Evolutionary conservation across 2,797 vertebrate genomes (phyloP).

Genomic region (Psittacula echo): DNA sequence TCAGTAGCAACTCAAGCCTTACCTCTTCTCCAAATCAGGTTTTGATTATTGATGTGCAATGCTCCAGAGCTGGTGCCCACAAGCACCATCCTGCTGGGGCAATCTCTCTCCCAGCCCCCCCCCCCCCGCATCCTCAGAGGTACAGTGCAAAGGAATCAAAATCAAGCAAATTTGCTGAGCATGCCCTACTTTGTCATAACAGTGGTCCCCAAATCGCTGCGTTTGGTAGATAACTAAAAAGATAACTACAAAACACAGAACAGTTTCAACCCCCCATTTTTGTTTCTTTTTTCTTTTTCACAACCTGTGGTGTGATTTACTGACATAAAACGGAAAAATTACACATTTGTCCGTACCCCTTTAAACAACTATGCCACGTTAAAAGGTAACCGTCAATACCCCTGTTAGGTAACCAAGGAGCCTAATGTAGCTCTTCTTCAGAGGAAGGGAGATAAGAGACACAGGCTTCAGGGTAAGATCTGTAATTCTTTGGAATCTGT

Average conservation of each 20-base stretch:
- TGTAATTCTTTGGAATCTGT: background rate
- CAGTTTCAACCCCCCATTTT: background rate
- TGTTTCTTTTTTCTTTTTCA: background rate
- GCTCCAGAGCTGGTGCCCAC: background rate
- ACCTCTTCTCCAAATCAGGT: background rate
- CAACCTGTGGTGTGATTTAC: fast-evolving
- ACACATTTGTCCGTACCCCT: background rate
- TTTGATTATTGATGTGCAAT: background rate
- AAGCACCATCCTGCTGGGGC: background rate
- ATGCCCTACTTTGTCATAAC: background rate
- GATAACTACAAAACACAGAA: background rate
- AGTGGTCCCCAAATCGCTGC: background rate
- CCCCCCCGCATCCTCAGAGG: too few species aligned
- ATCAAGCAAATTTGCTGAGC: background rate
- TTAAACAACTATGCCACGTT: too few species aligned
- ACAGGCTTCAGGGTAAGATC: background rate
- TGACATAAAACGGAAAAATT: background rate
- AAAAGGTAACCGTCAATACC: background rate
- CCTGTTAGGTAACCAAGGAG: background rate
- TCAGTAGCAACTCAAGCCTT: background rate
- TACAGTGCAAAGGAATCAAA: background rate
- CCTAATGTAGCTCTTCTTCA: background rate
- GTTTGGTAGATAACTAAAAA: background rate
- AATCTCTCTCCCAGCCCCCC: background rate
- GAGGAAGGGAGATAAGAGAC: background rate